These are phyloP conservation scores for Cnemophilus loriae DNA, from an alignment of 2,113 vertebrate species.

Conservation along the genomic window DNA sequence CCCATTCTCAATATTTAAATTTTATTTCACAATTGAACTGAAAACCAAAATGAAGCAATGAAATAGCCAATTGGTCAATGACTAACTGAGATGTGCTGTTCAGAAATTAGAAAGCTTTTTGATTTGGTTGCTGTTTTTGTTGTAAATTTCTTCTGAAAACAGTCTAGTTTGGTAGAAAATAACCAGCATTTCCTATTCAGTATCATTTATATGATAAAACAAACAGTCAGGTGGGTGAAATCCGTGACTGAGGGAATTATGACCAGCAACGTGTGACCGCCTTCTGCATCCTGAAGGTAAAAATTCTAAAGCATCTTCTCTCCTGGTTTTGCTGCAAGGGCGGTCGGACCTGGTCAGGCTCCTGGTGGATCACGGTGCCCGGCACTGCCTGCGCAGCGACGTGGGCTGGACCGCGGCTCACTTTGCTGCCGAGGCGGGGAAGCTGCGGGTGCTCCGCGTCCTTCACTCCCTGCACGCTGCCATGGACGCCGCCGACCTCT, in stretches of 20 bases:
- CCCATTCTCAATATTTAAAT: not conserved
- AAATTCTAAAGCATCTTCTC: not conserved
- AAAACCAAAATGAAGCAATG: not conserved
- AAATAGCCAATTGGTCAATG: not conserved
- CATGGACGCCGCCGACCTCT: constrained; percentile 78
- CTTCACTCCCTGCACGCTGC: constrained; percentile 81
- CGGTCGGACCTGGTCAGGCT: constrained; percentile 72
- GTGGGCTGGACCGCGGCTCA: constrained; percentile 87
- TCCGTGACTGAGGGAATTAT: fast-evolving
- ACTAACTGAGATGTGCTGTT: not conserved
- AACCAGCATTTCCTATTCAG: not conserved
- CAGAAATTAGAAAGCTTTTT: not conserved
- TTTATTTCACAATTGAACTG: not conserved
- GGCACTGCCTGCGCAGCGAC: constrained; percentile 76
- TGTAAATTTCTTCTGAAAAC: not conserved
- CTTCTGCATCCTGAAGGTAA: not conserved
- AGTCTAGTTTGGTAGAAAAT: not conserved
- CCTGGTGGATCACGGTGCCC: constrained; percentile 80
- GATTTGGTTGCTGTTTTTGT: not conserved
- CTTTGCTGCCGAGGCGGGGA: constrained; percentile 83
- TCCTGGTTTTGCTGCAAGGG: constrained; percentile 59
- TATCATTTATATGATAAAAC: not conserved
- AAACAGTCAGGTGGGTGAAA: not conserved
- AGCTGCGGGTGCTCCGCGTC: constrained; percentile 74
- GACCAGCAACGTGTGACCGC: fast-evolving